Evolutionary conservation across 2,888 invertebrate genomes (phyloP).

Genomic region (Himalopsyche kuldschensis): DNA sequence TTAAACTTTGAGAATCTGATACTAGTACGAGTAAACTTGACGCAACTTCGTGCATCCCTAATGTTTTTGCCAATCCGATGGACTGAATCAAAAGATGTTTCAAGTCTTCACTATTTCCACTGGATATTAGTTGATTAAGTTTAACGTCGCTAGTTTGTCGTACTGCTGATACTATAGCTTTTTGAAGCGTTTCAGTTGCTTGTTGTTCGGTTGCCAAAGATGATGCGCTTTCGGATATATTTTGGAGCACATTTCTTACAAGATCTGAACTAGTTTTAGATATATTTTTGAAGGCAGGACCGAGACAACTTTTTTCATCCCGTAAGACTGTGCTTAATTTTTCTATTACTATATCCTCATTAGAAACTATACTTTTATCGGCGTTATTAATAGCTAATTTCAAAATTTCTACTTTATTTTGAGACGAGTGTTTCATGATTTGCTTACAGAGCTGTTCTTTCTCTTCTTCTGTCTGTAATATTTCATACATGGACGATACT

Average conservation of each 20-base stretch:
- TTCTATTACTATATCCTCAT: slow-evolving; percentile 63
- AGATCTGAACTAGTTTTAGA: slow-evolving; percentile 64
- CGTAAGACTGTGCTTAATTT: slow-evolving; percentile 66
- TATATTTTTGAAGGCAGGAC: slow-evolving; percentile 68
- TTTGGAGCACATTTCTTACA: slow-evolving; percentile 61
- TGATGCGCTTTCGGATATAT: slow-evolving; percentile 64
- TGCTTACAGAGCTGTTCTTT: slow-evolving; percentile 56
- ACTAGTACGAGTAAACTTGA: slow-evolving; percentile 58
- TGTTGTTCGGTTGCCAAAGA: slow-evolving; percentile 65
- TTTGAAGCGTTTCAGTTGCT: slow-evolving; percentile 67
- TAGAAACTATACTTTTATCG: slow-evolving; percentile 53
- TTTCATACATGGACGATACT: slow-evolving; percentile 55
- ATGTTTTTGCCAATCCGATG: slow-evolving; percentile 68
- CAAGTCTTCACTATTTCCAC: slow-evolving; percentile 53
- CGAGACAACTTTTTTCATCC: slow-evolving; percentile 63
- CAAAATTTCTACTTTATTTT: slow-evolving; percentile 66
- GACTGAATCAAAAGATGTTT: slow-evolving; percentile 64
- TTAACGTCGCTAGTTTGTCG: slow-evolving; percentile 64
- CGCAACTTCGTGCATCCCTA: slow-evolving; percentile 68
- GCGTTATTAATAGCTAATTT: slow-evolving; percentile 59
- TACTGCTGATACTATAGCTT: slow-evolving; percentile 67
- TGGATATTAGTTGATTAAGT: slow-evolving; percentile 59
- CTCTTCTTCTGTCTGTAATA: slow-evolving; percentile 57
- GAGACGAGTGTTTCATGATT: slow-evolving; percentile 56
- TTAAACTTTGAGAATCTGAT: slow-evolving; percentile 60